Conservation (phyloP, 1,140 invertebrate genomes). For the Trissolcus basalis region DNA sequence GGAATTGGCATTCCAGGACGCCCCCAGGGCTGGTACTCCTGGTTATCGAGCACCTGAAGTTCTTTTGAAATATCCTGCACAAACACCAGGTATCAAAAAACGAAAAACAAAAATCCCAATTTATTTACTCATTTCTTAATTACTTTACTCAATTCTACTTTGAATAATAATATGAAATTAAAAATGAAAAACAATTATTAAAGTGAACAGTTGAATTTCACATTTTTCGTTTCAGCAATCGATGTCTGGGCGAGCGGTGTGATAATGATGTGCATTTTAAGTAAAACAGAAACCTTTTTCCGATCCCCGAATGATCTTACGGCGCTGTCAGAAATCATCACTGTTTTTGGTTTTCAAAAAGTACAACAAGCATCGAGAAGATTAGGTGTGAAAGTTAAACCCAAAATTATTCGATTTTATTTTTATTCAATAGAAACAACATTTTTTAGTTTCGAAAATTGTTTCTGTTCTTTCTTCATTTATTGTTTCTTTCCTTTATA, state of each 20-base stretch:
- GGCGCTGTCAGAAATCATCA: slow-evolving; percentile 88
- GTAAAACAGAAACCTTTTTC: slow-evolving; percentile 89
- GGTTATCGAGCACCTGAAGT: slow-evolving; percentile 94
- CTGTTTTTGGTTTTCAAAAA: slow-evolving; percentile 84
- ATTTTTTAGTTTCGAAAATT: too few relatives aligned
- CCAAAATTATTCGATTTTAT: too few relatives aligned
- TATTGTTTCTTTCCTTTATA: too few relatives aligned
- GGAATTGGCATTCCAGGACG: slow-evolving; percentile 78
- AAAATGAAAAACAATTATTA: too few relatives aligned
- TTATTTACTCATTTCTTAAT: too few relatives aligned
- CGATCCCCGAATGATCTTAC: slow-evolving; percentile 87
- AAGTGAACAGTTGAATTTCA: too few relatives aligned
- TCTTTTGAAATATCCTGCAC: slow-evolving; percentile 83
- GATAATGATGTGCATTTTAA: slow-evolving; percentile 87
- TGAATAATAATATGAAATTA: neutral
- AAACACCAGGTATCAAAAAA: slow-evolving; percentile 83
- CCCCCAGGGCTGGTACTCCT: slow-evolving; percentile 91
- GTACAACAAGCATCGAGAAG: slow-evolving; percentile 82
- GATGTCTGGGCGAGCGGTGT: slow-evolving; percentile 94
- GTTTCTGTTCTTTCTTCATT: too few relatives aligned
- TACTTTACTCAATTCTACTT: neutral
- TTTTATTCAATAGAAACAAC: too few relatives aligned
- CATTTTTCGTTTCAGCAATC: slow-evolving; percentile 78
- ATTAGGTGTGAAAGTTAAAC: slow-evolving; percentile 77
- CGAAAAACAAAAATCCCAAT: neutral